These are phyloP conservation scores for Anthophora plumipes DNA, from an alignment of 2,888 invertebrate genomes.

Conservation along the genomic window DNA sequence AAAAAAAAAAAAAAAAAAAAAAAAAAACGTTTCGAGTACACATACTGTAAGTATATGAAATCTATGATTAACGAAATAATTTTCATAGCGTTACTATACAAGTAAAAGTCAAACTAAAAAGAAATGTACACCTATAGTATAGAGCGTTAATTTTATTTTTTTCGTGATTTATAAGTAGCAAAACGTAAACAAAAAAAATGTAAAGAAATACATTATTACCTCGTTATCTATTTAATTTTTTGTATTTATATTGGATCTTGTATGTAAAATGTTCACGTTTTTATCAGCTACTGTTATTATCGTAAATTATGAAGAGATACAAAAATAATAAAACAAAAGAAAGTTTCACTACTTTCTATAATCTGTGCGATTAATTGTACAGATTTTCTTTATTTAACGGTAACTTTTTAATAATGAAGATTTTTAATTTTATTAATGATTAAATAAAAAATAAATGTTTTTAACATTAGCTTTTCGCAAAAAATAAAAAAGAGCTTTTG, in stretches of 20 bases:
- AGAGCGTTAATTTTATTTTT: background rate
- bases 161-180: background rate
- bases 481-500: no score
- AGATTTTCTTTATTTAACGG: no score
- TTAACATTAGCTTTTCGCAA: no score
- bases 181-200: background rate
- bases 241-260: slow-evolving; percentile 47
- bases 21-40: no score
- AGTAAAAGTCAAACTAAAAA: background rate
- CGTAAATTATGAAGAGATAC: no score
- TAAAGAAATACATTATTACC: slow-evolving; percentile 39
- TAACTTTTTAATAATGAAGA: no score
- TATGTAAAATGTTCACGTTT: slow-evolving; percentile 6
- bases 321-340: no score
- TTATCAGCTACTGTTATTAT: no score
- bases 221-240: slow-evolving; percentile 40
- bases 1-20: background rate
- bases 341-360: no score
- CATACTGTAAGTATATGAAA: background rate
- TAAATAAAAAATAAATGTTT: no score
- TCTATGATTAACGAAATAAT: background rate
- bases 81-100: background rate
- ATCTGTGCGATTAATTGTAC: no score
- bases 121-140: background rate
- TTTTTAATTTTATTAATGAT: no score